Percentiles rank a stretch among this genome's conserved stretches.
phyloP scores from a whole-genome alignment of 2,797 vertebrate species.

The Acrossocheilus wenchowensis region DNA sequence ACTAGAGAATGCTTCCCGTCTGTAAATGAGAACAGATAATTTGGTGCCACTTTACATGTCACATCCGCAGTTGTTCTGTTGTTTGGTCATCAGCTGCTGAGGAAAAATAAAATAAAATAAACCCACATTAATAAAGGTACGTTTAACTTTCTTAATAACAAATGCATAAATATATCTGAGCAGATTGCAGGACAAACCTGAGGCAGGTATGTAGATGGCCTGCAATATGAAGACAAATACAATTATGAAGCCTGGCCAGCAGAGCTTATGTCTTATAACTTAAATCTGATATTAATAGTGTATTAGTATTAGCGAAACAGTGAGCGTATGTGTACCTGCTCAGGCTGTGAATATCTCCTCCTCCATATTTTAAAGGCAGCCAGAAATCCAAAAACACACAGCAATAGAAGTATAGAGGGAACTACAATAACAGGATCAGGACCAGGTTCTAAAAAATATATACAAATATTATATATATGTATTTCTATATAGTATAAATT shows the following conservation, averaged over 20 bases:
- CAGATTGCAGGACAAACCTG: constrained; percentile 11
- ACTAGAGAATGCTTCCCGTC: not conserved
- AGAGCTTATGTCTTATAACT: not conserved
- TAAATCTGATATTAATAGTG: not conserved
- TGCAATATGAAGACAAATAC: constrained; percentile 12
- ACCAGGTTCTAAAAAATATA: constrained; percentile 16
- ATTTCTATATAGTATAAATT: not conserved
- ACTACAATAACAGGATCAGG: constrained; percentile 11
- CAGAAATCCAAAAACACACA: constrained; percentile 11
- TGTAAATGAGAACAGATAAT: not conserved
- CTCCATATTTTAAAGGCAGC: constrained; percentile 7
- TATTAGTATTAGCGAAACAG: not conserved
- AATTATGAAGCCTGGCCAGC: not conserved
- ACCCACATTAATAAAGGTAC: not conserved
- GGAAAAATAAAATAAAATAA: not conserved
- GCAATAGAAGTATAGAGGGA: not conserved
- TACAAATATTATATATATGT: no score
- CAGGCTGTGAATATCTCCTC: not conserved
- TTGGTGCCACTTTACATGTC: not conserved
- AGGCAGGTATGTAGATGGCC: not conserved
- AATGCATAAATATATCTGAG: not conserved
- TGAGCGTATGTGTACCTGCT: constrained; percentile 16
- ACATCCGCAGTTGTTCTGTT: not conserved
- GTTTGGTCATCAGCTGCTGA: constrained; percentile 5
- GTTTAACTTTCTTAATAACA: not conserved